Base-by-base conservation (phyloP, 1,140 invertebrate genomes). In the Cotesia chilonis region DNA sequence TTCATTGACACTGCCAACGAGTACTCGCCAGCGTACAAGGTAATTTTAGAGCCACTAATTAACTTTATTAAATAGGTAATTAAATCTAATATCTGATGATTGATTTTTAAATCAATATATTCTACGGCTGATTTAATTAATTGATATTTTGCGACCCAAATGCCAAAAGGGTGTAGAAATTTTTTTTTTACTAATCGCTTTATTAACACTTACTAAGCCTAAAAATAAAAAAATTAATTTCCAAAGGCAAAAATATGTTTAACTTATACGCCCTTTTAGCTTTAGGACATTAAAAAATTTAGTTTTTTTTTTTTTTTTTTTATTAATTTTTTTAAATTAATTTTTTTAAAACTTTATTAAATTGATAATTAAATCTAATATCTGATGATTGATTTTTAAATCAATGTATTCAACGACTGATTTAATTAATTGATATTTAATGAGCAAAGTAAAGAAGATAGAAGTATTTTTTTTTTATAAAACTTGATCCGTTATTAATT, bases 1-100 rank as follows among this genome's bases (percentile, higher is more conserved):
- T 75, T 92, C 91, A 14, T 85, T 92, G 71, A 92, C 92, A 78
- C 85, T 92, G 79, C 91, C 91, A 72, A 92, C 89, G 51, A 90
- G 90, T 84, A 89, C 89, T 68, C 90, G 90, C 78, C 87, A 89
- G 71, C 89, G 89, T 76, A 88, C 89, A 79, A 89, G 89, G 90
- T 90, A 80, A 84, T 72, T 79, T 10, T 35, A 72, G 28, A 28
- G 28, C 1, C 28, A 28, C 28, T 17, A 17, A 67, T 72, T 73
- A 36, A 28, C 17, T 17, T 41, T 41, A 41, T 41, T 41, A 41
- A 41, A 41, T 41, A 47, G 10, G 12, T 36, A 63, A 60, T 60
- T 66, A 14, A 14, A 28, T 3, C 37, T 61, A 14, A 55, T 69
- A 35, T 20, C 14, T 12, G 35, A 4, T 63, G 10, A 65, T 63